Base-by-base conservation (phyloP, 1,140 invertebrate species). In the Drosophila albomicans region DNA sequence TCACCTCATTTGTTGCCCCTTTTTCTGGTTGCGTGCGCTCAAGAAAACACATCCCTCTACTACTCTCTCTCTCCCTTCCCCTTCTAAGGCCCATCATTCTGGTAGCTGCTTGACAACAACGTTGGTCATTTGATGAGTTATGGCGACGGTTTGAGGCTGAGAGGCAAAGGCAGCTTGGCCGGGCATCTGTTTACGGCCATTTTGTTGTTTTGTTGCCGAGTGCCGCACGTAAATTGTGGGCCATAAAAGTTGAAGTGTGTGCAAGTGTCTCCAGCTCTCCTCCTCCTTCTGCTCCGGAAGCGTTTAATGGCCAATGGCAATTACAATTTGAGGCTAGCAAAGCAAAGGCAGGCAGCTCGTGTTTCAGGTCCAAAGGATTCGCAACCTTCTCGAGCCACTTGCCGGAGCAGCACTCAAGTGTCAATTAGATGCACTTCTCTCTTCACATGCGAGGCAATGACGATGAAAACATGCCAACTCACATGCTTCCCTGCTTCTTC, bases 391-490 rank as follows among this genome's bases (percentile, higher is more conserved):
- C 57, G 52, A 82, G 70, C 79, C 78, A 86, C 69, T 78, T 81
- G 82, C 61, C 82, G 58, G 16, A 61, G 78, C 58, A 72, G 70
- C 67, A 59, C 80, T 88, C 84, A 70, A 88, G 84, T 88, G 85
- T 89, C 84, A 88, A 89, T 89, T 88, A 88, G 85, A 88, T 88
- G 84, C 84, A 88, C 84, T 89, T 88, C 85, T 78, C 76, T 70
- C 73, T 70, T 67, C 63, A 48, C 41, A 72, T 75, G 62, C 35
- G 43, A 45, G 46, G 56, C 63, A 73, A 49, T 63, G 75, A 16
- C 75, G 48, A 16, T 69, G 48, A 30, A 73, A 65, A 57, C 45
- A 62, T 48, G 70, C 51, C 56, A 65, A 76, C 66, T 76, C 81
- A 72, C 72, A 75, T 70, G 51, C 20, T 5, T 2, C 5, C 41